Evolutionary conservation across 92 coral and sea anemone genomes (phyloP).

Genomic region (Pocillopora grandis): DNA sequence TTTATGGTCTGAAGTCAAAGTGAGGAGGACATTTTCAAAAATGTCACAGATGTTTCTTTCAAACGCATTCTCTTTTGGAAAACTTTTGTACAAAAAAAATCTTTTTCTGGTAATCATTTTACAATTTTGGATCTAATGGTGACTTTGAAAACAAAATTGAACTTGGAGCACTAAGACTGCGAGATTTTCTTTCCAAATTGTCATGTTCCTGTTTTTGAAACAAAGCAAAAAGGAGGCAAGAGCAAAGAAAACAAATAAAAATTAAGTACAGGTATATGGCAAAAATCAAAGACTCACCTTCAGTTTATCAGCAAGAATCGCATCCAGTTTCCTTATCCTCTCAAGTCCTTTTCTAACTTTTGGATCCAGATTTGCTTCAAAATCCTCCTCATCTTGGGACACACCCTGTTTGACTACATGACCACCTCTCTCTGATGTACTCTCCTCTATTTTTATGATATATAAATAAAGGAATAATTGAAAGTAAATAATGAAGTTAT

Average conservation of each 20-base stretch:
- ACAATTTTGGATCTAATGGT: no score
- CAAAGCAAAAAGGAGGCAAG: not conserved
- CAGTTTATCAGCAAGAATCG: constrained; percentile 73
- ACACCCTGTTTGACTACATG: constrained; percentile 11
- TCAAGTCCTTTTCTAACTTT: constrained; percentile 88
- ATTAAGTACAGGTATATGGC: no score
- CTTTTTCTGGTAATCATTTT: no score
- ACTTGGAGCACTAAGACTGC: not conserved
- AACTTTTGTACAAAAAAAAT: no score
- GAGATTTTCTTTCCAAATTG: not conserved
- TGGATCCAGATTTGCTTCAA: constrained; percentile 69
- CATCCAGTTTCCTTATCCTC: constrained; percentile 83
- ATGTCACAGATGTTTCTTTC: no score
- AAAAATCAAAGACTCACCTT: constrained; percentile 58
- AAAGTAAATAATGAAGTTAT: not conserved
- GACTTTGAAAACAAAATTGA: no score
- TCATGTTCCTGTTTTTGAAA: not conserved
- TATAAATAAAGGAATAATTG: not conserved
- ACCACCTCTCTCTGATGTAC: constrained; percentile 2
- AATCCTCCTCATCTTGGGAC: constrained; percentile 17
- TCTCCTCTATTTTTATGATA: not conserved
- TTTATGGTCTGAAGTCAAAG: no score
- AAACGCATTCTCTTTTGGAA: no score
- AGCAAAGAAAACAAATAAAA: no score
- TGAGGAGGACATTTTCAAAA: no score